Evolutionary conservation across 2,888 invertebrate genomes (phyloP), one percentile per base, ranked within the genome.

Genomic region (Ernsta delagoae): DNA sequence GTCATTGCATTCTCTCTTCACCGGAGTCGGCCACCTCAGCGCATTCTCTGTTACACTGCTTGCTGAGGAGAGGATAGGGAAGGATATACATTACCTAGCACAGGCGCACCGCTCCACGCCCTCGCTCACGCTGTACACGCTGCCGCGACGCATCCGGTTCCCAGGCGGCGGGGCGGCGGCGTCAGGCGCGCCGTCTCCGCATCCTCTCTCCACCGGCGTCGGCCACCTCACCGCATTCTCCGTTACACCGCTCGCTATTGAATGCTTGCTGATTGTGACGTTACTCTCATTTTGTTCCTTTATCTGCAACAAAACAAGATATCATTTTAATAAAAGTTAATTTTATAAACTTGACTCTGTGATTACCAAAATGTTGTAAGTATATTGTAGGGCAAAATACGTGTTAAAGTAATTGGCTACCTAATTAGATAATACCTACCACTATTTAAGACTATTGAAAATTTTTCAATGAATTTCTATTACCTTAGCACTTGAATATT

Each of bases 101-200:
- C 92, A 91, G 79, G 83, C 80, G 84, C 92, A 92, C 88, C 92
- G 86, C 89, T 92, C 92, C 89, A 93, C 83, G 74, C 90, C 91
- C 80, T 92, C 92, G 85, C 92, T 89, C 77, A 93, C 91, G 77
- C 92, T 93, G 83, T 89, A 92, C 75, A 92, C 89, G 81, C 92
- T 92, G 82, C 87, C 89, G 77, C 90, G 90, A 86, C 91, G 89
- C 92, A 92, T 92, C 84, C 88, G 90, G 85, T 54, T 66, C 66
- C 53, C 53, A 34, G 80, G 79, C 82, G 71, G 67, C 72, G 75
- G 73, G 80, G 78, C 82, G 71, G 67, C 72, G 74, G 71, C 69
- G 89, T 88, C 89, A 89, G 85, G 81, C 89, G 74, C 83, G 81
- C 74, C 77, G 75, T 67, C 67, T 67, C 77, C 77, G 76, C 84